Base-by-base conservation (phyloP, 2,797 vertebrate genomes). In the Siniperca undulata region DNA sequence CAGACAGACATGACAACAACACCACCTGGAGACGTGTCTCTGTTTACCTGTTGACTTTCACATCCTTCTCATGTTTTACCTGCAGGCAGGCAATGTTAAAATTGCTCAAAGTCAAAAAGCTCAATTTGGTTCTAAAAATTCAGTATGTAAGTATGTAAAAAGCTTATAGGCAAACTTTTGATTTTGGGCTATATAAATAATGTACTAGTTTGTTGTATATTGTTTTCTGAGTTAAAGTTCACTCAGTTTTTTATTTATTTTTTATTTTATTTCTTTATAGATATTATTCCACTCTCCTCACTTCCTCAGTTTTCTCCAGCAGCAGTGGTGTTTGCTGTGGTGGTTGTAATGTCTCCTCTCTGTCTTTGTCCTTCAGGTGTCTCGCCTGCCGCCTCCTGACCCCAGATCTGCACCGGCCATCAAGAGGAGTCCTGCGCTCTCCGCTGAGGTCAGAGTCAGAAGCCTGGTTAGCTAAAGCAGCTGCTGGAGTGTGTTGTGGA, bases 401-500 rank as follows among this genome's bases (percentile, higher is more conserved):
- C 79, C 82, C 52, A 60, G 20, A 7, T 62, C 81, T 12, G 34
- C 53, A 0, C 2, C 1, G 44, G 74, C 70, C 56, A 48, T 44
- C 48, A 89, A 81, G 81, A 87, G 82, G 68, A 86, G 74, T 64
- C n/a, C 84, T 19, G 14, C 77, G 0, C 22, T n/a, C 38, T 64
- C 72, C 10, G 14, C 89, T 38, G 81, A 95, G 94, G 95, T 96
- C 66, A 92, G 93, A 82, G 52, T 85, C 67, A 19, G 50, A n/a
- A 0, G 36, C 71, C 69, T 20, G 46, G 38, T 82, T 73, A 24
- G 77, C 61, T 79, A n/a, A 17, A 50, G 22, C 36, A 69, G 53
- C 22, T 53, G 44, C 70, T 52, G 50, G 9, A 60, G 67, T 67
- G 40, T 67, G 56, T 62, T 53, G 34, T 50, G 20, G 7, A 58